These are phyloP conservation scores for Cynodonichthys magdalenae DNA, from an alignment of 2,797 vertebrate genomes.

Conservation along the genomic window DNA sequence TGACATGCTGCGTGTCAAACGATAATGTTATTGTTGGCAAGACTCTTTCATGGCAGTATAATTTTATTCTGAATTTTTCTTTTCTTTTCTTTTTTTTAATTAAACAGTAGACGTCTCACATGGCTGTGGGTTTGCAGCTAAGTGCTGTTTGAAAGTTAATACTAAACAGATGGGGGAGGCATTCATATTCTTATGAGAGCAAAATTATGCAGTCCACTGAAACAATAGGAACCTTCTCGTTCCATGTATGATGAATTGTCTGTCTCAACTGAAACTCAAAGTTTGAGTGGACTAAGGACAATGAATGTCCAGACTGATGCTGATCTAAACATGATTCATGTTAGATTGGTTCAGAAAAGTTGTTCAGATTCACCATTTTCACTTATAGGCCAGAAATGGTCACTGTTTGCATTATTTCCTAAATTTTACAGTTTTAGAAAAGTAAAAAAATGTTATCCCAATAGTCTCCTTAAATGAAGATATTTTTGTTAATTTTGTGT, in stretches of 20 bases:
- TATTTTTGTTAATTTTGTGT: slow-evolving; percentile 19
- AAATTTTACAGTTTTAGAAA: slow-evolving; percentile 18
- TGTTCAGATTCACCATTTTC: slow-evolving; percentile 33
- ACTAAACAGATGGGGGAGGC: slow-evolving; percentile 76
- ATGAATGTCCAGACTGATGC: slow-evolving; percentile 31
- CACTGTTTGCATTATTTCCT: slow-evolving; percentile 22
- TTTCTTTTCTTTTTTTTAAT: slow-evolving; percentile 70
- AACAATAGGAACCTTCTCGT: slow-evolving; percentile 60
- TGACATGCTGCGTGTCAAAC: slow-evolving; percentile 79
- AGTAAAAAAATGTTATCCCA: no score
- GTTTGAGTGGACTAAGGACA: slow-evolving; percentile 21
- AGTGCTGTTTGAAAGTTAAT: slow-evolving; percentile 76
- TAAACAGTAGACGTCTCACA: slow-evolving; percentile 76
- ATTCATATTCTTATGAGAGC: slow-evolving; percentile 67
- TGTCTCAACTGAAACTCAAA: slow-evolving; percentile 31
- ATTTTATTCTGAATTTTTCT: slow-evolving; percentile 71
- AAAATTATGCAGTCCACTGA: slow-evolving; percentile 56
- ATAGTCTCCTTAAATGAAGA: no score
- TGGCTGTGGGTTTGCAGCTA: slow-evolving; percentile 74
- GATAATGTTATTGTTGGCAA: slow-evolving; percentile 82
- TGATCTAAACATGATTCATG: slow-evolving; percentile 19
- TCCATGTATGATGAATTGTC: slow-evolving; percentile 50
- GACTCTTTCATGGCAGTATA: slow-evolving; percentile 70
- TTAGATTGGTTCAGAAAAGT: slow-evolving; percentile 32
- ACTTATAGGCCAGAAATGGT: slow-evolving; percentile 29